Evolutionary conservation across 2,888 invertebrate species (phyloP).

Genomic region (Pyrochroa serraticornis): DNA sequence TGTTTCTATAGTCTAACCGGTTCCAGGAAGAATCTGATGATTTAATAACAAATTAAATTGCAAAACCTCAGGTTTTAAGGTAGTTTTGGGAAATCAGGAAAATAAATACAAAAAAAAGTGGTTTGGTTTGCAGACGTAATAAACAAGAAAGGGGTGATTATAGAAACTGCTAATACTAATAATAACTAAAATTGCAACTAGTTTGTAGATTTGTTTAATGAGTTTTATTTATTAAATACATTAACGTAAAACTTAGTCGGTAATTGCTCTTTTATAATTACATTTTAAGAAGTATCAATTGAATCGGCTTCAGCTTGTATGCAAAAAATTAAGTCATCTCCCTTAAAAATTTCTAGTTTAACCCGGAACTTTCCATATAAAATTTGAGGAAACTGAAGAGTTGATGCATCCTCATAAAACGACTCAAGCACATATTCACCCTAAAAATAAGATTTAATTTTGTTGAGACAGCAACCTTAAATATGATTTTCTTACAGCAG

Average conservation of each 20-base stretch:
- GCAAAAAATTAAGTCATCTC: not conserved
- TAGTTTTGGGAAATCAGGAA: no score
- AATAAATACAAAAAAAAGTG: no score
- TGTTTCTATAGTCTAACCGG: no score
- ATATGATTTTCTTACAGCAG: not conserved
- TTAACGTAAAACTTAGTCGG: not conserved
- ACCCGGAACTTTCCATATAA: conserved; percentile 1
- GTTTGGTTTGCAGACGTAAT: no score
- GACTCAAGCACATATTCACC: not conserved
- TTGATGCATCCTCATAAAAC: not conserved
- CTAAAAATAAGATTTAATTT: not conserved
- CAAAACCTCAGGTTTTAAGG: no score
- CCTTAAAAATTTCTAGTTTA: not conserved
- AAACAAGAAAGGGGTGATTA: no score
- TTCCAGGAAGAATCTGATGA: no score
- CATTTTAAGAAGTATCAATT: no score
- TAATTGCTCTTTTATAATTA: not conserved
- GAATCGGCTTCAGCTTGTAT: not conserved
- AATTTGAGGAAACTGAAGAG: not conserved
- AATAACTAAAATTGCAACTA: no score
- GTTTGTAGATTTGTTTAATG: not conserved
- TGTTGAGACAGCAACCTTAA: not conserved
- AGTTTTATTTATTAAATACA: not conserved
- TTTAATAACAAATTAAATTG: no score
- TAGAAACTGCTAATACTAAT: no score